A percentile compares a stretch with the other conserved stretches of the same genome.
These are phyloP conservation scores for Petaurus breviceps DNA, from an alignment of 2,113 vertebrate genomes.

Conservation along the genomic window DNA sequence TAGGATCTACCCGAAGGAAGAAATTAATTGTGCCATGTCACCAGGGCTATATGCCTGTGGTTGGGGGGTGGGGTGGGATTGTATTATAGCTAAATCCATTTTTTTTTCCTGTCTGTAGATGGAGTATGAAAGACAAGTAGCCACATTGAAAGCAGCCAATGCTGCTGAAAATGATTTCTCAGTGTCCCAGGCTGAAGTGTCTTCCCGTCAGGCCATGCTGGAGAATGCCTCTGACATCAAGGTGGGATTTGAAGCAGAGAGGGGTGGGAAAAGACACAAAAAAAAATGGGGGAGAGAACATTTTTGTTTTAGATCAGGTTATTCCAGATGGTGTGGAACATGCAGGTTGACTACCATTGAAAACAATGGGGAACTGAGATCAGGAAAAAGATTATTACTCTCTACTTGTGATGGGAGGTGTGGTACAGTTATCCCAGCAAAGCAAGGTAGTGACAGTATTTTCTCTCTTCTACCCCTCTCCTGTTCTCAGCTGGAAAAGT, in stretches of 20 bases:
- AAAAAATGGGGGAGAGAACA: not conserved
- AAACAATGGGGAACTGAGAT: not conserved
- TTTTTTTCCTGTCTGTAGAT: constrained; percentile 79
- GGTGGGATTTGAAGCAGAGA: constrained; percentile 75
- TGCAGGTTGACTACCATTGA: not conserved
- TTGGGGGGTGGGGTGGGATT: not conserved
- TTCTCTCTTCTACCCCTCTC: not conserved
- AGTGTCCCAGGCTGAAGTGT: constrained; percentile 93
- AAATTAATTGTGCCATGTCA: not conserved
- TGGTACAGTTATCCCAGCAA: not conserved
- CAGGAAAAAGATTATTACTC: not conserved
- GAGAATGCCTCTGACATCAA: constrained; percentile 96
- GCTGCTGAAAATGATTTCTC: constrained; percentile 93
- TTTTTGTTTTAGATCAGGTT: not conserved
- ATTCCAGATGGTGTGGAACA: not conserved
- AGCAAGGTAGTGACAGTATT: not conserved
- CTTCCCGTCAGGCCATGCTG: constrained; percentile 94
- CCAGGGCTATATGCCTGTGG: not conserved
- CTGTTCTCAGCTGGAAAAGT: constrained; percentile 89
- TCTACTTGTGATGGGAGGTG: not conserved
- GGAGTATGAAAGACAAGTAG: constrained; percentile 92
- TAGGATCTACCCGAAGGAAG: not conserved
- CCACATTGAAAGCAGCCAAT: constrained; percentile 87
- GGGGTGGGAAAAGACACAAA: not conserved
- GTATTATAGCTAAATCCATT: not conserved